A percentile compares a stretch with the other conserved stretches of the same genome.
phyloP scores from a whole-genome alignment of 2,113 vertebrate genomes.

The Tachycineta bicolor region DNA sequence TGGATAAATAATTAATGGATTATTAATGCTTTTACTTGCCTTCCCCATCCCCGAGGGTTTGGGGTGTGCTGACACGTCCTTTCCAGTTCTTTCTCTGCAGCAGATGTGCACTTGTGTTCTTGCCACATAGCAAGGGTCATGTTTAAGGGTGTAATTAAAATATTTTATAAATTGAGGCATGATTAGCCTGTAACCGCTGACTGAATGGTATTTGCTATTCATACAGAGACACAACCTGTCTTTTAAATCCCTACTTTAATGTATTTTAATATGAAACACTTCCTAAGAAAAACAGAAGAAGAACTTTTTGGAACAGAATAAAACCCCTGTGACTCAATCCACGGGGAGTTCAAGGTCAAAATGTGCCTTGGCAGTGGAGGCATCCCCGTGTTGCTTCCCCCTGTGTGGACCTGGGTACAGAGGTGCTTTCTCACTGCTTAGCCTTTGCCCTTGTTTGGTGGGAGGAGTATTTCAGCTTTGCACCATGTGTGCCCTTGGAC shows the following conservation, averaged over 20 bases:
- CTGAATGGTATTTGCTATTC: background rate
- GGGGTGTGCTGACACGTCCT: rapidly evolving
- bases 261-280: background rate
- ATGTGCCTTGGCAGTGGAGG: background rate
- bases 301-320: background rate
- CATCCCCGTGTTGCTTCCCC: background rate
- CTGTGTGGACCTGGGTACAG: rapidly evolving
- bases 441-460: background rate
- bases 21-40: background rate
- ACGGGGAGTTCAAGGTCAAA: background rate
- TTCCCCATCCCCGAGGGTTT: background rate
- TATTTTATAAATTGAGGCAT: background rate
- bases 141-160: background rate
- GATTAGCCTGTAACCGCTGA: background rate
- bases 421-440: background rate
- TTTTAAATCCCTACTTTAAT: background rate
- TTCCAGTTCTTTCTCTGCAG: background rate
- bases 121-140: background rate
- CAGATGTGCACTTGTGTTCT: rapidly evolving
- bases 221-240: background rate
- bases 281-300: background rate
- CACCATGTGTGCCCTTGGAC: background rate
- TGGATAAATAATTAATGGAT: background rate
- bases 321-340: background rate
- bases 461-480: background rate